Evolutionary conservation across 1,140 invertebrate genomes (phyloP).

Genomic region (Drosophila tani): DNA sequence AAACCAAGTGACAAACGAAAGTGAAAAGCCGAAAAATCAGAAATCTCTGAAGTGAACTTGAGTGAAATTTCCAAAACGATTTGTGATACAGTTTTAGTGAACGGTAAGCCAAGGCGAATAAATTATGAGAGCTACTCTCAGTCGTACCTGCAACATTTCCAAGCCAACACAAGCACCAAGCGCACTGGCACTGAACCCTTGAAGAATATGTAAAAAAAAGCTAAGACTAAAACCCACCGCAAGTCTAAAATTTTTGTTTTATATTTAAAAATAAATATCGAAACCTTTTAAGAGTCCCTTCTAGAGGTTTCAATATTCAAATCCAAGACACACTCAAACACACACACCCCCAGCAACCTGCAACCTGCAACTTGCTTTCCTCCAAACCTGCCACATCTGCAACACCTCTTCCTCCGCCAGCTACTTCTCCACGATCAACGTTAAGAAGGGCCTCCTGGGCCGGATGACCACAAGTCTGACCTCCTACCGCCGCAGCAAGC

Average conservation of each 20-base stretch:
- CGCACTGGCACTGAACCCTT: conserved; percentile 29
- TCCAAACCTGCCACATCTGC: neutral
- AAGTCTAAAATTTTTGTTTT: neutral
- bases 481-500: conserved; percentile 82
- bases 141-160: conserved; percentile 6
- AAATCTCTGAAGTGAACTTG: conserved; percentile 8
- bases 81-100: conserved; percentile 11
- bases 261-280: neutral
- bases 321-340: conserved; percentile 24
- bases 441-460: conserved; percentile 79
- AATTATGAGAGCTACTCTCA: conserved; percentile 8
- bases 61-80: conserved; percentile 11
- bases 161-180: conserved; percentile 35
- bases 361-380: neutral
- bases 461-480: conserved; percentile 84
- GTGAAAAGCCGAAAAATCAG: conserved; percentile 25
- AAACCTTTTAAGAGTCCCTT: neutral
- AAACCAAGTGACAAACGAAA: conserved; percentile 57
- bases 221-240: neutral
- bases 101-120: conserved; percentile 53
- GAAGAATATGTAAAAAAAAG: neutral
- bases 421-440: conserved; percentile 83
- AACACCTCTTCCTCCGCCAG: conserved; percentile 30
- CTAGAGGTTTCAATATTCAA: neutral
- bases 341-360: conserved; percentile 18